These are phyloP conservation scores for Diplazon laetatorius DNA, from an alignment of 2,888 invertebrate species.

Conservation along the genomic window DNA sequence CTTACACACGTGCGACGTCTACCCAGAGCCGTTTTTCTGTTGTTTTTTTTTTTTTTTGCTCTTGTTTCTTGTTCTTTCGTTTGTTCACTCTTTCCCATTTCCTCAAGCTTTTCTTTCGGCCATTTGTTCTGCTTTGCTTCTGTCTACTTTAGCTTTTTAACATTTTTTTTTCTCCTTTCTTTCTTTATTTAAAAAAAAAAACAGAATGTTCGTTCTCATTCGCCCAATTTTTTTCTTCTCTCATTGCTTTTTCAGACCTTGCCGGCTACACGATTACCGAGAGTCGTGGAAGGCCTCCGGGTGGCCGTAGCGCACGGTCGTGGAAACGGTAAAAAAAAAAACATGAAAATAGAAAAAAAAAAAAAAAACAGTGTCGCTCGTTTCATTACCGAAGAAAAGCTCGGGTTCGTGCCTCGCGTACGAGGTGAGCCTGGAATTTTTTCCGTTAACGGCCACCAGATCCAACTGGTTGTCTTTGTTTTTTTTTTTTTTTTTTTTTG, in stretches of 20 bases:
- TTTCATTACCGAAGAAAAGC: constrained; percentile 65
- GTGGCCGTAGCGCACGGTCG: not conserved
- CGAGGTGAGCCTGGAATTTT: constrained; percentile 31
- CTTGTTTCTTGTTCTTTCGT: not conserved
- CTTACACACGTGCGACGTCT: constrained; percentile 46
- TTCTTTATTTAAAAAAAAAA: no score
- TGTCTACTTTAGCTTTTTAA: not conserved
- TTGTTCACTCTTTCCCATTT: not conserved
- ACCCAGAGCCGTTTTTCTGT: not conserved
- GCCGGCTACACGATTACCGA: constrained; percentile 42
- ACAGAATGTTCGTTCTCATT: no score
- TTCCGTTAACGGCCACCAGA: constrained; percentile 14
- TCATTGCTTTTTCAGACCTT: constrained; percentile 29
- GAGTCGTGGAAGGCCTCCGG: no score
- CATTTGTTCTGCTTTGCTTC: not conserved
- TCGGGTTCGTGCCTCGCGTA: constrained; percentile 54
- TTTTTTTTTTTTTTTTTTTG: constrained; percentile 7
- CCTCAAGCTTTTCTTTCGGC: not conserved
- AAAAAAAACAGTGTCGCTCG: constrained; percentile 53
- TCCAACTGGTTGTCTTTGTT: constrained; percentile 9
- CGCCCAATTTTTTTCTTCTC: constrained; percentile 2
- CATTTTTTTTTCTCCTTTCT: constrained; percentile 2
- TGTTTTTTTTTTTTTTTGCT: not conserved
- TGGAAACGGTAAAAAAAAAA: constrained; percentile 15
- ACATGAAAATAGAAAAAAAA: constrained; percentile 18